phyloP scores from a whole-genome alignment of 64 coral and sea anemone genomes.

The Montipora efflorescens region DNA sequence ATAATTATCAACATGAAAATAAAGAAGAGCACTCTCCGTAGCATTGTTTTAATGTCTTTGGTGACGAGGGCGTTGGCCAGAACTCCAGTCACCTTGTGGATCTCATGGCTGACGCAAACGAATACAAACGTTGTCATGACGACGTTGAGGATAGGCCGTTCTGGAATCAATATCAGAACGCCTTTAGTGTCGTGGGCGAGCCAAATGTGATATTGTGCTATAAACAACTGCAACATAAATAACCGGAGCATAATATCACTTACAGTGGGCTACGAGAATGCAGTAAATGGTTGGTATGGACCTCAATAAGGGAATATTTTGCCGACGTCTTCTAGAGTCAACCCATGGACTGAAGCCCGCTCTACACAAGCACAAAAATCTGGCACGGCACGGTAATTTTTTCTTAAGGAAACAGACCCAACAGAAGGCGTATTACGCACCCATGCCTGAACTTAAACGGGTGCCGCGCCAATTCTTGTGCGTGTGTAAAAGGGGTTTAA shows the following conservation, averaged over 20 bases:
- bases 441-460: too few species aligned
- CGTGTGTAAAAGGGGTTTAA: too few species aligned
- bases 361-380: too few species aligned
- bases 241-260: neutral
- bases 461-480: too few species aligned
- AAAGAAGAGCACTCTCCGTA: slow-evolving; percentile 88
- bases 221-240: slow-evolving; percentile 81
- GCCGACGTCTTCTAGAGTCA: too few species aligned
- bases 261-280: too few species aligned
- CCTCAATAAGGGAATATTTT: too few species aligned
- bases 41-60: slow-evolving; percentile 88
- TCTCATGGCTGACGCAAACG: slow-evolving; percentile 92
- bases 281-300: too few species aligned
- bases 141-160: slow-evolving; percentile 81
- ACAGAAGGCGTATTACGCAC: too few species aligned
- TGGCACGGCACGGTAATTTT: too few species aligned
- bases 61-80: slow-evolving; percentile 84
- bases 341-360: too few species aligned
- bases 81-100: slow-evolving; percentile 81
- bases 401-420: too few species aligned
- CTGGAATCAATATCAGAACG: slow-evolving; percentile 87
- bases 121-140: slow-evolving; percentile 92
- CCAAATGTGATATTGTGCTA: slow-evolving; percentile 99
- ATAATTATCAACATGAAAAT: slow-evolving; percentile 94
- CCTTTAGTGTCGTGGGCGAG: slow-evolving; percentile 95